Base-by-base conservation (phyloP, 2,888 invertebrate species). In the Digitonthophagus gazella region DNA sequence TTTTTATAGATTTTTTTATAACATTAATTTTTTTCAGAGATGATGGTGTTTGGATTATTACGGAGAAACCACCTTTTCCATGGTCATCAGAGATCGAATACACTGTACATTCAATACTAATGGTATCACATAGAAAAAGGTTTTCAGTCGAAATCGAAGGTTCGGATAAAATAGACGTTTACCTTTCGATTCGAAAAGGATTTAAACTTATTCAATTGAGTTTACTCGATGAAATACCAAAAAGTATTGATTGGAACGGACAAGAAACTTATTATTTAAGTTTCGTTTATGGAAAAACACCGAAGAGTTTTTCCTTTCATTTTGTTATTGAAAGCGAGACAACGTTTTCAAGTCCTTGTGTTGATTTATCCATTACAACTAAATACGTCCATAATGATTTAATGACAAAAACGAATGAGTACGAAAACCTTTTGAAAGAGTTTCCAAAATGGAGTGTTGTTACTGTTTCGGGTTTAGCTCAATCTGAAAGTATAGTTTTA, bases 91-190 rank as follows among this genome's bases (percentile, higher is more conserved):
- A 44, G 11, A 2, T 44, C 1, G 3, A 44, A 2, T 44, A 44
- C 11, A 44, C 6, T 8, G 11, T 44, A n/a, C n/a, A n/a, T n/a
- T n/a, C n/a, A n/a, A n/a, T n/a, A 44, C 1, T 44, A 44, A 44
- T 11, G 3, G n/a, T n/a, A n/a, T n/a, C 58, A 2, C 1, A 15
- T 14, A 58, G 15, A 57, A 4, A 14, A 58, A 15, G 15, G 14
- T 63, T 20, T 11, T 19, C 15, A 6, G 44, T 65, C 58, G 73
- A 69, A 68, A 69, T 79, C 76, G 1, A 74, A 89, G 90, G 90
- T 68, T 89, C 90, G 0, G 88, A 88, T 79, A 89, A 89, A 73
- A 85, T 89, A 77, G 86, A 85, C 1, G 79, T 90, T 72, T 85
- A 89, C 75, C 76, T 91, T 63, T 86, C 88, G 0, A 89, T 90